Evolutionary conservation across 2,888 invertebrate genomes (phyloP), one percentile per base, ranked within the genome.

Genomic region (Trisateles emortualis): DNA sequence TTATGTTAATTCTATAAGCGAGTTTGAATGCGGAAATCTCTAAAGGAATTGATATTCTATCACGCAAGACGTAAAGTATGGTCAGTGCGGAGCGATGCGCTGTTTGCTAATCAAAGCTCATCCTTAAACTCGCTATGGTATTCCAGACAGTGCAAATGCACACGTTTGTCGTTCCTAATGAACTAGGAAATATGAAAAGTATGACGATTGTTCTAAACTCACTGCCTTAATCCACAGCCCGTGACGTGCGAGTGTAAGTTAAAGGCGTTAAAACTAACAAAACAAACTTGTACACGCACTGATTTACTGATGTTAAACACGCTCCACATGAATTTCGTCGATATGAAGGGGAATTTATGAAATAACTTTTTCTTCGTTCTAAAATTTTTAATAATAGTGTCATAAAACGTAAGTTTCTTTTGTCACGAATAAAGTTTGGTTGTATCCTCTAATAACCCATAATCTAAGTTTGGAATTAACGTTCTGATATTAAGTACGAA

Each of bases 91-190:
- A 77, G 77, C 75, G 68, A 70, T 71, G 81, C 72, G 80, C 78
- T 86, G 86, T 85, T 86, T 83, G 86, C 84, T 84, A 89, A 88
- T 89, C 88, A 87, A 78, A 74, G 76, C 76, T 79, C 79, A 82
- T 82, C 79, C 72, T 53, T 41, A 35, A 50, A 39, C 13, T 49
- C 45, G 26, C 58, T 60, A 55, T 48, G 22, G 52, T 59, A 69
- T 68, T 68, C 61, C 45, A 46, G 39, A 48, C 50, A 39, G 54
- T 51, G 33, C 5, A 53, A 16, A 38, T 47, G 46, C 46, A 54
- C 45, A 48, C 51, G 46, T 43, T 43, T 51, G 51, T 40, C 39
- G 41, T 46, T 50, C 46, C 44, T 54, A 61, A 59, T 33, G 45
- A 61, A 30, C 11, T 41, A 40, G 52, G 59, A 49, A 72, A 61